Percentiles rank a stretch among this genome's conserved stretches.
phyloP scores from a whole-genome alignment of 1,140 invertebrate species.

The Eciton burchellii region DNA sequence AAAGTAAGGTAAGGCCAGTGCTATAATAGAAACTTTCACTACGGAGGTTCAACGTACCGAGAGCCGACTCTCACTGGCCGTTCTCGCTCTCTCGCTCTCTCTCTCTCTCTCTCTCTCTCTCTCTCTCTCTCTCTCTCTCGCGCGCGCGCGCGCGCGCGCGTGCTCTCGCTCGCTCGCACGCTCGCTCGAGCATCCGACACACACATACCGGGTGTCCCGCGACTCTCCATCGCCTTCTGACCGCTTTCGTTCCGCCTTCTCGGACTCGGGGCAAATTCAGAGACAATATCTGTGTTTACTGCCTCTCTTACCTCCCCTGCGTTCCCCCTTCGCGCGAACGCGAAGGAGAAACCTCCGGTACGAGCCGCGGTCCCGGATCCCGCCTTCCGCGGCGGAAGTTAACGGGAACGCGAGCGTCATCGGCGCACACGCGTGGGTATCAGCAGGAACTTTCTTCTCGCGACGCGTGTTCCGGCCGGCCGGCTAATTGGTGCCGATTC shows the following conservation, averaged over 20 bases:
- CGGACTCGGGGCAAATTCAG: slow-evolving; percentile 13
- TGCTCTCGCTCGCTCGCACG: too few relatives aligned
- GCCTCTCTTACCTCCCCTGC: slow-evolving; percentile 6
- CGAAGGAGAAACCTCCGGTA: slow-evolving; percentile 48
- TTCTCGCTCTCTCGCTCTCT: slow-evolving; percentile 75
- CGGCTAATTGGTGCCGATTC: neutral
- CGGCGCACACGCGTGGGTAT: neutral
- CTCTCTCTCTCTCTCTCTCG: too few relatives aligned
- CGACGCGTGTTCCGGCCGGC: neutral
- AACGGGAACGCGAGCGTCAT: slow-evolving; percentile 10
- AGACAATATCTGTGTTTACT: slow-evolving; percentile 23
- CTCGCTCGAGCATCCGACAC: slow-evolving; percentile 62
- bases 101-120: too few relatives aligned
- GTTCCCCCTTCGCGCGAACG: slow-evolving; percentile 31
- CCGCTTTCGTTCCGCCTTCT: slow-evolving; percentile 47
- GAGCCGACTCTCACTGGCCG: slow-evolving; percentile 81
- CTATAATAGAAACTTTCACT: slow-evolving; percentile 86
- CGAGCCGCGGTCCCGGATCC: slow-evolving; percentile 16
- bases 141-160: too few relatives aligned
- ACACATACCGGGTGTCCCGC: slow-evolving; percentile 60
- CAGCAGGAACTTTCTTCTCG: slow-evolving; percentile 35
- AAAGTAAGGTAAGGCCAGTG: slow-evolving; percentile 86
- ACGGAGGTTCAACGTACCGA: slow-evolving; percentile 84
- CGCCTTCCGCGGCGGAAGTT: slow-evolving; percentile 18
- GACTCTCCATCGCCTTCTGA: slow-evolving; percentile 30